Base-by-base conservation (phyloP, 2,797 vertebrate species). In the Lacerta bilineata region DNA sequence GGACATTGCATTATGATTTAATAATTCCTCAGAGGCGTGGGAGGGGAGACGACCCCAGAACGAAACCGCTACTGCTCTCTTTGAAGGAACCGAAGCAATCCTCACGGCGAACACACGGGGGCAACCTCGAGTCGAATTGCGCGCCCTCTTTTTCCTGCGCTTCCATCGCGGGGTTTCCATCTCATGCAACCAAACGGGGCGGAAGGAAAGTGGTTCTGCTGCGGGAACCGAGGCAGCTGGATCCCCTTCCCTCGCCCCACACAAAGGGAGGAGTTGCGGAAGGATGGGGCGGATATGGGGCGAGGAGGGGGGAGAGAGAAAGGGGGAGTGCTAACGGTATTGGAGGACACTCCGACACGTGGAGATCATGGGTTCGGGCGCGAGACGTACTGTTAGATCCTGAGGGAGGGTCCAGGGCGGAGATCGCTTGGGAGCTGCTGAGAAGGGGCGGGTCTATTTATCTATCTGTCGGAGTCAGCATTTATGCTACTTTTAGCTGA, bases 401-500 rank as follows among this genome's bases (percentile, higher is more conserved):
- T 13, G 6, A 2, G 46, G 29, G 18, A 1, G 1, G 23, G 39
- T 20, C 59, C 59, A 61, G 75, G 77, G 18, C 29, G 20, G 74
- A 17, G 77, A n/a, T 13, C 25, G 27, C 15, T n/a, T 33, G 23
- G 41, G 6, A 8, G 41, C 17, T 17, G n/a, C 23, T 29, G 59
- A 8, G 10, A 25, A 15, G 10, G 3, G 8, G 3, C 20, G 11
- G 36, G 6, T 3, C 15, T 3, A 23, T 23, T 2, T 8, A 5
- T 68, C 10, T 39, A 43, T 3, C 5, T 6, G n/a, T 20, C n/a
- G 13, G 11, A 69, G 43, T 27, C 43, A 33, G 50, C 43, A 27
- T 55, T 39, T 39, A 10, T n/a, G 23, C 7, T 50, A 3, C 8
- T 46, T 66, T 29, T 1, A 36, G 75, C 41, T 27, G 59, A n/a